Evolutionary conservation across 2,888 invertebrate genomes (phyloP).

Genomic region (Eutolmus rufibarbis): DNA sequence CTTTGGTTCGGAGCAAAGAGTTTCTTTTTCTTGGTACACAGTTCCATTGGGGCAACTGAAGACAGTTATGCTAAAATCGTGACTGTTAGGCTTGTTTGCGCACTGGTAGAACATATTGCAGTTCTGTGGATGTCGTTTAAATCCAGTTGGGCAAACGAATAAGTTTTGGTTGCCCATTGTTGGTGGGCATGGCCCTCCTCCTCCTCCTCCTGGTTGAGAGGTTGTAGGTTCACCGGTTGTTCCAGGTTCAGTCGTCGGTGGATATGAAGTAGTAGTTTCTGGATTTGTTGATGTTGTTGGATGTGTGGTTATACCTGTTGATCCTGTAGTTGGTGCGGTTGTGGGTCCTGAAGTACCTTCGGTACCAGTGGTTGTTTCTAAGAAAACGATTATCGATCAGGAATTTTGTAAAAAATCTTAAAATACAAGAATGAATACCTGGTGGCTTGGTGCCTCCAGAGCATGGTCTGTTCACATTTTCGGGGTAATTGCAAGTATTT

Average conservation of each 20-base stretch:
- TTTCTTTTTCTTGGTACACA: slow-evolving; percentile 75
- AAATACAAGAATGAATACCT: not conserved
- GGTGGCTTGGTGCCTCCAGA: slow-evolving; percentile 40
- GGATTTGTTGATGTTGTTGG: not conserved
- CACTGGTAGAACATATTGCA: slow-evolving; percentile 88
- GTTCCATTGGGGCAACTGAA: slow-evolving; percentile 81
- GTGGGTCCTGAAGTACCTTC: not conserved
- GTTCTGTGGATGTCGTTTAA: slow-evolving; percentile 81
- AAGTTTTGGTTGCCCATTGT: slow-evolving; percentile 71
- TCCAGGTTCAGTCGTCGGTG: slow-evolving; percentile 36
- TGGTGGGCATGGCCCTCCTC: slow-evolving; percentile 54
- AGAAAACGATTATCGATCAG: not conserved
- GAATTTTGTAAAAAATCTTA: not conserved
- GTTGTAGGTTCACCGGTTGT: slow-evolving; percentile 18
- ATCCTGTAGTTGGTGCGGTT: slow-evolving; percentile 21
- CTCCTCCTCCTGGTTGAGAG: slow-evolving; percentile 44
- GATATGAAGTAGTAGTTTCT: not conserved
- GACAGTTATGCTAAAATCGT: slow-evolving; percentile 76
- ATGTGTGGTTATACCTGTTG: slow-evolving; percentile 40
- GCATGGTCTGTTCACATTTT: slow-evolving; percentile 67
- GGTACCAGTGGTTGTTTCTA: slow-evolving; percentile 44
- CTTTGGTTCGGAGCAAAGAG: slow-evolving; percentile 73
- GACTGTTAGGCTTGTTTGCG: slow-evolving; percentile 69
- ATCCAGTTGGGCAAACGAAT: slow-evolving; percentile 82
- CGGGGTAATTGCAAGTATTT: slow-evolving; percentile 73